These are phyloP conservation scores for Galerucella nymphaeae DNA, from an alignment of 2,888 invertebrate species.

Conservation along the genomic window DNA sequence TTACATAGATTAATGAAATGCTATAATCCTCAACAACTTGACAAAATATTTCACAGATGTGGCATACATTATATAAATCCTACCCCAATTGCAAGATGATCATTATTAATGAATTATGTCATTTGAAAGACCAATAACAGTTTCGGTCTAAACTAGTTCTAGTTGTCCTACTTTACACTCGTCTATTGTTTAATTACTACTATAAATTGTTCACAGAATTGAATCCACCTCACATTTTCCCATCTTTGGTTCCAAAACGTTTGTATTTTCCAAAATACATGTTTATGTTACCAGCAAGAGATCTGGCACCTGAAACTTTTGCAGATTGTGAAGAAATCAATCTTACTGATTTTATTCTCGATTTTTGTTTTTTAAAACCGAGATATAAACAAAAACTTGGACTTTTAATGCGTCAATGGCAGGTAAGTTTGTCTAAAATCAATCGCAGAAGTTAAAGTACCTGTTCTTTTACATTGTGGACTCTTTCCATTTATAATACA, in stretches of 20 bases:
- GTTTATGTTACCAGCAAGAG: slow-evolving; percentile 37
- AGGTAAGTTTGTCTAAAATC: slow-evolving; percentile 15
- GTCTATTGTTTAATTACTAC: neutral
- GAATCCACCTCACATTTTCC: neutral
- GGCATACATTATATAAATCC: too few relatives aligned
- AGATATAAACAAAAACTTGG: slow-evolving; percentile 26
- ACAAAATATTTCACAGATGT: too few relatives aligned
- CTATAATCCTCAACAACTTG: too few relatives aligned
- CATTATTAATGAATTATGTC: too few relatives aligned
- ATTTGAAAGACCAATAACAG: too few relatives aligned
- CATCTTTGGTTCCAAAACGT: neutral
- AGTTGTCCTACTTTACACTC: neutral
- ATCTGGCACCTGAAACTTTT: slow-evolving; percentile 33
- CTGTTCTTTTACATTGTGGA: too few relatives aligned
- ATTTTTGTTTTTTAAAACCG: slow-evolving; percentile 26
- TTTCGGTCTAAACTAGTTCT: too few relatives aligned
- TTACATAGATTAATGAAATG: too few relatives aligned
- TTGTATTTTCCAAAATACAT: slow-evolving; percentile 39
- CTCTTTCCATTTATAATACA: too few relatives aligned
- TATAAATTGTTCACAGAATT: neutral
- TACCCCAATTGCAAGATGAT: too few relatives aligned
- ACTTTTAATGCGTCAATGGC: slow-evolving; percentile 25
- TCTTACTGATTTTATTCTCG: slow-evolving; percentile 31
- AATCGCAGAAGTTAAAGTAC: neutral
- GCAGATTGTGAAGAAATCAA: slow-evolving; percentile 27